Percentiles rank a stretch among this genome's conserved stretches.
Evolutionary conservation across 2,888 invertebrate genomes (phyloP).

Genomic region (Eudemis profundana): DNA sequence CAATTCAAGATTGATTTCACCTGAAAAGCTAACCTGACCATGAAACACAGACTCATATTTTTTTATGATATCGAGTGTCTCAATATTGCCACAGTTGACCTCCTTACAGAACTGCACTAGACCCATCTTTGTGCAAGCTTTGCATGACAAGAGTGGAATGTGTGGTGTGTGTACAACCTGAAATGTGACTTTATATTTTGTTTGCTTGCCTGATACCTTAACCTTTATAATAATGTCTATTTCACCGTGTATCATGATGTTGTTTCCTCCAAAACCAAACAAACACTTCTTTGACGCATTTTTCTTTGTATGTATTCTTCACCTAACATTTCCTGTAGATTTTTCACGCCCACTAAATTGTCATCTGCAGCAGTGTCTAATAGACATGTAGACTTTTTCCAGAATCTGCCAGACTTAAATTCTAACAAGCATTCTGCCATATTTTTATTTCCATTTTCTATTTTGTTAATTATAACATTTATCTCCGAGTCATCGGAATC

Average conservation of each 20-base stretch:
- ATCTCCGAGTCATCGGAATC: not conserved
- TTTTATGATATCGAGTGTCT: not conserved
- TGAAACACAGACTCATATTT: not conserved
- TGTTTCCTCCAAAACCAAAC: slow-evolving; percentile 29
- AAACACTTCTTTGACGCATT: slow-evolving; percentile 26
- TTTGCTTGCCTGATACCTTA: not conserved
- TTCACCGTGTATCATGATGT: slow-evolving; percentile 26
- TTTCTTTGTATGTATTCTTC: slow-evolving; percentile 13
- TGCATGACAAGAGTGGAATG: slow-evolving; percentile 32
- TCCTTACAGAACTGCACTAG: slow-evolving; percentile 20
- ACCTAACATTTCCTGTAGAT: slow-evolving; percentile 33
- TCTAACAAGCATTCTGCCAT: not conserved
- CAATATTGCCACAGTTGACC: not conserved
- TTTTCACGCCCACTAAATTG: no score
- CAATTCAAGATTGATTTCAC: not conserved
- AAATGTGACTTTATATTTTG: slow-evolving; percentile 26
- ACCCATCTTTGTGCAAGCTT: slow-evolving; percentile 22
- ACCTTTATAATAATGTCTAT: slow-evolving; percentile 2
- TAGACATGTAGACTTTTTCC: not conserved
- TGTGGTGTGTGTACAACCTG: slow-evolving; percentile 28
- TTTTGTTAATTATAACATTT: not conserved
- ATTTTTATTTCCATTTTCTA: not conserved
- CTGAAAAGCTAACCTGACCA: not conserved
- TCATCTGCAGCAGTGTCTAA: slow-evolving; percentile 35
- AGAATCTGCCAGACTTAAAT: not conserved